A percentile compares a stretch with the other conserved stretches of the same genome.
These are phyloP conservation scores for Athalia circularis DNA, from an alignment of 2,888 invertebrate genomes.

Conservation along the genomic window DNA sequence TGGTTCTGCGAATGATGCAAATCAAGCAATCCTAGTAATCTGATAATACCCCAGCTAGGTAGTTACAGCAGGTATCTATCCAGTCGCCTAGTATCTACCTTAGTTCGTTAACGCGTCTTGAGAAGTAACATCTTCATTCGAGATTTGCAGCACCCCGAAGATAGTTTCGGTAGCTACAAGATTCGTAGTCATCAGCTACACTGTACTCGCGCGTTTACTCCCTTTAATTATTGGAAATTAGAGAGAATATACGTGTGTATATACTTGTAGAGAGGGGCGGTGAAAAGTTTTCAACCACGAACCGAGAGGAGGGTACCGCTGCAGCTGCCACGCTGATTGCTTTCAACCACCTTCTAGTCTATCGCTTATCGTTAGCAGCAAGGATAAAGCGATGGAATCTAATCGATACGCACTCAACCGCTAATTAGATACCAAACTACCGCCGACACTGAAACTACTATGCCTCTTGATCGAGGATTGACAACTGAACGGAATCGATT, in stretches of 20 bases:
- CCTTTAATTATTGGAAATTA: too few species aligned
- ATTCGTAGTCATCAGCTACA: too few species aligned
- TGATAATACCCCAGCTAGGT: conserved; percentile 49
- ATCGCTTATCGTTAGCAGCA: conserved; percentile 32
- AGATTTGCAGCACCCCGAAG: too few species aligned
- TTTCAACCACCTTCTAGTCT: conserved; percentile 34
- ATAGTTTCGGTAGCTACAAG: too few species aligned
- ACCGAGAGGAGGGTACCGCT: conserved; percentile 40
- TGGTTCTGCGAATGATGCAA: conserved; percentile 56
- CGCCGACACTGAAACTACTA: not conserved
- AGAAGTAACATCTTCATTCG: too few species aligned
- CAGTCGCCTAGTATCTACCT: conserved; percentile 26
- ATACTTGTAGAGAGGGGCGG: not conserved
- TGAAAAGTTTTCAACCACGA: conserved; percentile 1
- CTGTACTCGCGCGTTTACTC: too few species aligned
- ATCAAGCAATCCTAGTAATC: conserved; percentile 62
- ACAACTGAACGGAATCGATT: too few species aligned
- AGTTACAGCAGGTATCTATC: not conserved
- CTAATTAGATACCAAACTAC: conserved; percentile 17
- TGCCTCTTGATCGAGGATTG: too few species aligned
- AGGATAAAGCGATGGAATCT: conserved; percentile 27
- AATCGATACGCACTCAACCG: conserved; percentile 32
- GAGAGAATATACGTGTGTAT: too few species aligned
- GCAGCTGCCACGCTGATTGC: conserved; percentile 45
- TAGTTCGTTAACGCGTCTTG: not conserved